phyloP scores from a whole-genome alignment of 2,113 vertebrate genomes.

The Solea solea region DNA sequence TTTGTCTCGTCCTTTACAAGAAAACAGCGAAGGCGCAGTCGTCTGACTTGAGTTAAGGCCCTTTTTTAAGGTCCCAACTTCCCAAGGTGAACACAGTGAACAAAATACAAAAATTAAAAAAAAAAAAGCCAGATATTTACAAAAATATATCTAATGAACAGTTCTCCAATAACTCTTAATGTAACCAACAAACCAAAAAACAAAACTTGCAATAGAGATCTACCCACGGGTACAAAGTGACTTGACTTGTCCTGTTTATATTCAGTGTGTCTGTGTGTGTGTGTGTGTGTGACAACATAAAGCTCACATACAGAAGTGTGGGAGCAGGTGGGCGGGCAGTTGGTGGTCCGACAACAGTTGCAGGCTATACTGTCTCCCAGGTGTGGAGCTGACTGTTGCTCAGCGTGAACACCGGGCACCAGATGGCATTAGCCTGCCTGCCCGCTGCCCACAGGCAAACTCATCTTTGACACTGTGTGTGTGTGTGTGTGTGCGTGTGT shows the following conservation, averaged over 20 bases:
- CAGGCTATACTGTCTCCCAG: constrained; percentile 64
- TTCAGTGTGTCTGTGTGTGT: neutral
- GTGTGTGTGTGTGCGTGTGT: constrained; percentile 17
- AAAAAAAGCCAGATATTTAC: neutral
- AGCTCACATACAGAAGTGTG: constrained; percentile 11
- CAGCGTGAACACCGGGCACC: constrained; percentile 66
- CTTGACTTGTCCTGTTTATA: neutral
- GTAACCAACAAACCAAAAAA: neutral
- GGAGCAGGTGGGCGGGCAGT: constrained; percentile 69
- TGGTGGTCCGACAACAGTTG: constrained; percentile 65
- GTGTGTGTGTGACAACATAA: neutral
- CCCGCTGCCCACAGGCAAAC: constrained; percentile 47
- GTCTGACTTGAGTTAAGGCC: no score
- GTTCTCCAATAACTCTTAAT: no score
- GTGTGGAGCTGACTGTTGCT: constrained; percentile 66
- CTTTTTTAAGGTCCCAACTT: no score
- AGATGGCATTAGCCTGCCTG: constrained; percentile 61
- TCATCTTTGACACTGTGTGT: constrained; percentile 45
- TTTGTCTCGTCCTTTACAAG: neutral
- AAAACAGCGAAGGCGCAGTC: no score
- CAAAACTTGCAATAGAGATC: neutral
- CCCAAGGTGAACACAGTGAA: no score
- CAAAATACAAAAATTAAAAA: neutral
- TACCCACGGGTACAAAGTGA: no score
- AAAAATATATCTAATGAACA: no score